Evolutionary conservation across 2,888 invertebrate genomes (phyloP).

Genomic region (Aspidiotus rigidus): DNA sequence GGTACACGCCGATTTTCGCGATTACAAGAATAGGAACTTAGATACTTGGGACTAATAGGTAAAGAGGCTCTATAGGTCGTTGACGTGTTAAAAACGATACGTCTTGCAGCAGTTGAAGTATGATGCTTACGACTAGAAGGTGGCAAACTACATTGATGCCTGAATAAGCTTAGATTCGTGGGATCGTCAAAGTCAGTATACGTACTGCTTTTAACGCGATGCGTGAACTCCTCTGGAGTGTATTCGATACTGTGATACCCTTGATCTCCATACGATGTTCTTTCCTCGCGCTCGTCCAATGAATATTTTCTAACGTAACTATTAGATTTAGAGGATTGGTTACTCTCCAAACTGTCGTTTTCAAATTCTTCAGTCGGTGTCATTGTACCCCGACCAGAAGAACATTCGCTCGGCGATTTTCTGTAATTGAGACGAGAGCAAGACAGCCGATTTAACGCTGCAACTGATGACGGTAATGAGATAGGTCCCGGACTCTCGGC

Average conservation of each 20-base stretch:
- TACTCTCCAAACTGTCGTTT: slow-evolving; percentile 36
- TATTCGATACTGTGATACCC: slow-evolving; percentile 35
- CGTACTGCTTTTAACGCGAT: background rate
- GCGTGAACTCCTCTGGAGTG: slow-evolving; percentile 14
- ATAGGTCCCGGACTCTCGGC: slow-evolving; percentile 15
- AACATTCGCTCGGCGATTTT: slow-evolving; percentile 35
- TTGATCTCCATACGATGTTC: slow-evolving; percentile 26
- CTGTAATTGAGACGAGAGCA: slow-evolving; percentile 20
- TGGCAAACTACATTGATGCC: slow-evolving; percentile 10
- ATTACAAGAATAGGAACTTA: slow-evolving; percentile 10
- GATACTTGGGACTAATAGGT: background rate
- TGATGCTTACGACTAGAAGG: background rate
- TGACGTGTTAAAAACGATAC: slow-evolving; percentile 13
- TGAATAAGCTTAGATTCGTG: slow-evolving; percentile 2
- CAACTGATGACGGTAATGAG: slow-evolving; percentile 20
- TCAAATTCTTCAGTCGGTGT: slow-evolving; percentile 30
- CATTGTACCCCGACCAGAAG: slow-evolving; percentile 36
- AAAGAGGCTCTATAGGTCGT: slow-evolving; percentile 1
- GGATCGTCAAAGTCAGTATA: background rate
- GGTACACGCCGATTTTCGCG: slow-evolving; percentile 18
- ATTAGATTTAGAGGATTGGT: slow-evolving; percentile 38
- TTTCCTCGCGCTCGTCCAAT: slow-evolving; percentile 21
- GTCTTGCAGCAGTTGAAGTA: slow-evolving; percentile 8
- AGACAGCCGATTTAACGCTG: background rate
- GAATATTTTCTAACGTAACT: slow-evolving; percentile 29